A percentile compares a stretch with the other conserved stretches of the same genome.
phyloP scores from a whole-genome alignment of 2,797 vertebrate species.

The Leucoraja ocellata region DNA sequence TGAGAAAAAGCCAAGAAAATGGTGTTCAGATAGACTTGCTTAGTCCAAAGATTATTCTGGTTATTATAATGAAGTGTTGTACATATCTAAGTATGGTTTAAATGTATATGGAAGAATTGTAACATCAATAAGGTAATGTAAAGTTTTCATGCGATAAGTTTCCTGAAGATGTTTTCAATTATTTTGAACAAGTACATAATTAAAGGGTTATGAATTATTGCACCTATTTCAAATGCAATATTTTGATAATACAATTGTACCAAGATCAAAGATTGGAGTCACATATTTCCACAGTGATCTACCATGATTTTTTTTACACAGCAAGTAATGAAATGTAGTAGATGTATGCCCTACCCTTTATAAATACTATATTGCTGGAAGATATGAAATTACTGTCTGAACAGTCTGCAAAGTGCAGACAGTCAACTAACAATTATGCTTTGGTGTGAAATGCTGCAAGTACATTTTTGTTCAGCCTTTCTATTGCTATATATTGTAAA shows the following conservation, averaged over 20 bases:
- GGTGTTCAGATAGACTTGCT: not conserved
- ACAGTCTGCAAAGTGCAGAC: constrained; percentile 28
- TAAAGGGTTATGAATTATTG: not conserved
- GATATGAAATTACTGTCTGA: constrained; percentile 34
- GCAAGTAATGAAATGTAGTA: not conserved
- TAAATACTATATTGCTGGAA: constrained; percentile 20
- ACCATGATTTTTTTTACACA: not conserved
- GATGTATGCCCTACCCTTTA: not conserved
- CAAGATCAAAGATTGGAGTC: not conserved
- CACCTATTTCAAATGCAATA: not conserved
- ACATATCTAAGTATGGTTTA: not conserved
- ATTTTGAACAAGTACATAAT: not conserved
- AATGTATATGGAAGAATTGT: not conserved
- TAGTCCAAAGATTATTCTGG: not conserved
- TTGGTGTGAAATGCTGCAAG: not conserved
- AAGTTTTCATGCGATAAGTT: not conserved
- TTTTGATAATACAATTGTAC: not conserved
- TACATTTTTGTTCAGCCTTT: not conserved
- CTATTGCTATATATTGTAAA: not conserved
- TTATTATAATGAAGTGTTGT: not conserved
- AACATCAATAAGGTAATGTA: not conserved
- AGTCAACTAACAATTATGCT: not conserved
- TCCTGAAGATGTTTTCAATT: not conserved
- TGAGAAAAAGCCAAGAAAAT: not conserved
- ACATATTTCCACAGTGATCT: not conserved